phyloP scores from a whole-genome alignment of 2,888 invertebrate species.

The Aphidius colemani region DNA sequence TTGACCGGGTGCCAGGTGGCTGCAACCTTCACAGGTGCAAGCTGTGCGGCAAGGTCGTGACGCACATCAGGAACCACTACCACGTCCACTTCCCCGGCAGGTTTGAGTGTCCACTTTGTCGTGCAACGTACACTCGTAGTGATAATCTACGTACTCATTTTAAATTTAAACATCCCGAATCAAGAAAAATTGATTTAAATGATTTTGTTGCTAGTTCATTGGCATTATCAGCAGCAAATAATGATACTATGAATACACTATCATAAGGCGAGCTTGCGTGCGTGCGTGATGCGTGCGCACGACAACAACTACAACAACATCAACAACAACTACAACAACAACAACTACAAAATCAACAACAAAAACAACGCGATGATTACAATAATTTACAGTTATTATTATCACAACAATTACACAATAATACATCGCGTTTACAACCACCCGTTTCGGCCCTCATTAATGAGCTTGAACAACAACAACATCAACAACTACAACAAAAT shows the following conservation, averaged over 20 bases:
- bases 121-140: constrained; percentile 89
- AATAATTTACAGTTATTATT: constrained; percentile 30
- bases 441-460: constrained; percentile 30
- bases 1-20: constrained; percentile 90
- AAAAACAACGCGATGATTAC: constrained; percentile 7
- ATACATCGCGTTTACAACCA: constrained; percentile 26
- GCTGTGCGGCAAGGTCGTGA: constrained; percentile 93
- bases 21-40: constrained; percentile 93
- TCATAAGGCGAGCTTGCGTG: constrained; percentile 60
- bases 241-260: constrained; percentile 63
- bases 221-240: constrained; percentile 62
- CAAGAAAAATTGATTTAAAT: constrained; percentile 78
- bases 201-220: constrained; percentile 68
- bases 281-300: constrained; percentile 42
- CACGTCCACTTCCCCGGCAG: constrained; percentile 92
- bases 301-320: constrained; percentile 48
- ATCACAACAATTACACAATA: constrained; percentile 41
- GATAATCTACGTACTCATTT: constrained; percentile 92
- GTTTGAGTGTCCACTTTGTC: constrained; percentile 89
- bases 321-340: constrained; percentile 45
- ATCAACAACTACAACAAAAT: not conserved
- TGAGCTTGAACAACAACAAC: constrained; percentile 23
- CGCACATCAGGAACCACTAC: constrained; percentile 92
- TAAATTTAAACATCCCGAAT: constrained; percentile 91
- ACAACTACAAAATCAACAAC: constrained; percentile 46